Evolutionary conservation across 2,113 vertebrate genomes (phyloP).

Genomic region (human (Homo sapiens)): DNA sequence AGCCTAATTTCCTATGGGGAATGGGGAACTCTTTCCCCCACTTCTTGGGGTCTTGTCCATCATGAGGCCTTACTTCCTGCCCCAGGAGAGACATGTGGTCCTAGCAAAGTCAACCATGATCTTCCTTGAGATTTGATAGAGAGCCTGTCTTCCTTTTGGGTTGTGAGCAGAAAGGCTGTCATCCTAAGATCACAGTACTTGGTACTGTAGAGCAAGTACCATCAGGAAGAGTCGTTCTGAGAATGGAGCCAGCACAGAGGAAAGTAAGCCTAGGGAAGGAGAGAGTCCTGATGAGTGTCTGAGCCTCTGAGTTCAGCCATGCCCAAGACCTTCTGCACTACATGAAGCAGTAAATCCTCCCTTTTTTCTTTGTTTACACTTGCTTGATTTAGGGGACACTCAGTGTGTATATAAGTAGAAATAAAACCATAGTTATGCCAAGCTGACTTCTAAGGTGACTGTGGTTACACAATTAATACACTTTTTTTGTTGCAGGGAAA

Average conservation of each 20-base stretch:
- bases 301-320: background rate
- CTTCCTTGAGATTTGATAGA: background rate
- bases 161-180: background rate
- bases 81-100: background rate
- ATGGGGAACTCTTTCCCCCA: background rate
- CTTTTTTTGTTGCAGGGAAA: slow-evolving; percentile 8
- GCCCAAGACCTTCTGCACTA: background rate
- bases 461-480: background rate
- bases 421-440: background rate
- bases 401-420: background rate
- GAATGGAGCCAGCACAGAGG: background rate
- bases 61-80: background rate
- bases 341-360: background rate
- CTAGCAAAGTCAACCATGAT: background rate
- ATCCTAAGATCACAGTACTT: background rate
- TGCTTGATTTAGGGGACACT: background rate
- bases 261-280: background rate
- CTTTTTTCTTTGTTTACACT: background rate
- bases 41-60: background rate
- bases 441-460: background rate
- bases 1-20: background rate
- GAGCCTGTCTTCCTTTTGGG: background rate
- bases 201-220: background rate
- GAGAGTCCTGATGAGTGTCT: background rate
- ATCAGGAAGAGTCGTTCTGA: background rate